These are phyloP conservation scores for Apocheima hispidaria DNA, from an alignment of 2,888 invertebrate species.

Conservation along the genomic window DNA sequence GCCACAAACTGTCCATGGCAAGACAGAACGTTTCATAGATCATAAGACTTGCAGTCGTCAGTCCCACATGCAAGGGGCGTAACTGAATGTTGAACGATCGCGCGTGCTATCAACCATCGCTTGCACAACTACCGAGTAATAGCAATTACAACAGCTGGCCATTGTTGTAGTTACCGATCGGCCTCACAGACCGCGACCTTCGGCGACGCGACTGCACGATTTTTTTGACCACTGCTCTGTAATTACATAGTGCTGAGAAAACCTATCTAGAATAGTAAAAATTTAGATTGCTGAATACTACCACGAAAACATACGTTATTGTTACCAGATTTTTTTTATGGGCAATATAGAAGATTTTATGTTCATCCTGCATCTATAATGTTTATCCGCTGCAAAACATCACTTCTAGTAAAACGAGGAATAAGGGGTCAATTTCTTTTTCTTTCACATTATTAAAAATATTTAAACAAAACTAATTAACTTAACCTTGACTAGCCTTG, in stretches of 20 bases:
- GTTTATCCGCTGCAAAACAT: too few species aligned
- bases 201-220: conserved; percentile 76
- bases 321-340: too few species aligned
- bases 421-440: too few species aligned
- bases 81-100: conserved; percentile 54
- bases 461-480: too few species aligned
- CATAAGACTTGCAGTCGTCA: background rate
- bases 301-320: too few species aligned
- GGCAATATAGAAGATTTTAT: too few species aligned
- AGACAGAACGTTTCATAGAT: conserved; percentile 6
- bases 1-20: conserved; percentile 12
- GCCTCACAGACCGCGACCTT: conserved; percentile 76
- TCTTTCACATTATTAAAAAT: too few species aligned
- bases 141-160: conserved; percentile 84
- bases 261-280: conserved; percentile 22
- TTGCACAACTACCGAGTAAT: conserved; percentile 79
- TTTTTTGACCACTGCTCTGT: conserved; percentile 72
- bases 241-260: conserved; percentile 57
- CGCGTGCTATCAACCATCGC: conserved; percentile 67
- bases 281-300: conserved; percentile 3
- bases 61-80: conserved; percentile 37
- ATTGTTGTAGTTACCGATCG: conserved; percentile 80
- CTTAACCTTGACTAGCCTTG: too few species aligned
- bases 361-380: too few species aligned
- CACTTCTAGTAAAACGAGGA: too few species aligned